Evolutionary conservation across 1,140 invertebrate genomes (phyloP).

Genomic region (Paralvinella palmiformis): DNA sequence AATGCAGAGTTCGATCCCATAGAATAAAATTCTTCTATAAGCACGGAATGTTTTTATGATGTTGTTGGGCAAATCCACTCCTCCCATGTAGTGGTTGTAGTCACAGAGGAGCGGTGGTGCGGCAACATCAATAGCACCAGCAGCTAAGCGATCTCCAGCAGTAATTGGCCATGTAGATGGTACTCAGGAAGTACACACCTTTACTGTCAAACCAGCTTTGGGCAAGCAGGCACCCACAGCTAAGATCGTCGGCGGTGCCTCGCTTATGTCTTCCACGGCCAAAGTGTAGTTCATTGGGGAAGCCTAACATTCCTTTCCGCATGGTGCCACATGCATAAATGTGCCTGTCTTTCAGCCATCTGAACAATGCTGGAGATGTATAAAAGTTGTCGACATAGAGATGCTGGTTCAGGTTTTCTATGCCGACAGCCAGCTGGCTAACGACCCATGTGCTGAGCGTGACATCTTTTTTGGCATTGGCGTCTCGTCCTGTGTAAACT

Average conservation of each 20-base stretch:
- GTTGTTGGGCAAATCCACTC: not conserved
- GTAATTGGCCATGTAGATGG: not conserved
- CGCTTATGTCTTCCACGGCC: not conserved
- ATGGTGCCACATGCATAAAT: not conserved
- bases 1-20: not conserved
- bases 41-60: not conserved
- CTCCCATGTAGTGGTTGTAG: not conserved
- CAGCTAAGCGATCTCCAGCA: not conserved
- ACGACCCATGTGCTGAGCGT: not conserved
- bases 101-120: not conserved
- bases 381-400: too few species aligned
- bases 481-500: not conserved
- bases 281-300: not conserved
- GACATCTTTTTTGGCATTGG: not conserved
- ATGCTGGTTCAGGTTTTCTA: not conserved
- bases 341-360: not conserved
- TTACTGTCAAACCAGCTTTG: not conserved
- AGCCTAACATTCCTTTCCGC: conserved; percentile 2
- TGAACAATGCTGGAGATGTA: too few species aligned
- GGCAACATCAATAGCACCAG: not conserved
- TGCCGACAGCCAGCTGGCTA: not conserved
- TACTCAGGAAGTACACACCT: not conserved
- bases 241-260: not conserved
- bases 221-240: not conserved
- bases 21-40: not conserved